Base-by-base conservation (phyloP, 1,140 invertebrate genomes). In the Trichonephila inaurata region DNA sequence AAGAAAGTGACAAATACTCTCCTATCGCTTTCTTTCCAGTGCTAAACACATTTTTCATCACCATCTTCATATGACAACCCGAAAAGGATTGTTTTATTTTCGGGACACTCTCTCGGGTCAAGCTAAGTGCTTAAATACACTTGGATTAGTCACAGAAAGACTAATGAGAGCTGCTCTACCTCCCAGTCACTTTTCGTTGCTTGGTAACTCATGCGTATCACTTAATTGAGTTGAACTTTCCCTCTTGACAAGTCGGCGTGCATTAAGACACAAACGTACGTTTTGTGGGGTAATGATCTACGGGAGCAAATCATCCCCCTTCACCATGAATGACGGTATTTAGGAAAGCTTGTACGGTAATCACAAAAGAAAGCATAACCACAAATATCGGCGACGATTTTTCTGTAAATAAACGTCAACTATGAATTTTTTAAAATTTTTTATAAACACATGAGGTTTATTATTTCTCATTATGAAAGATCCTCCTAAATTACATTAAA, bases 211-310 rank as follows among this genome's bases (percentile, higher is more conserved):
- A 77, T 18, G 72, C 72, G 33, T 77, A 28, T 28, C 28, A 0
- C 5, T 77, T 77, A 77, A 77, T 77, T 77, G 72, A 77, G 72
- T 77, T 21, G 72, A 77, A 77, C 72, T 77, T 77, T 77, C 72
- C 28, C 72, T 33, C 72, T 33, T 69, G n/a, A 14, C 24, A 69
- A 24, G 66, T 69, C 66, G 10, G n/a, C 72, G 72, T 33, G 72
- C 28, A 16, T 77, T 33, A 40, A 77, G 28, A 14, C 72, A 16
- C 40, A 40, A 40, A 77, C 18, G 72, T 28, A 40, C 28, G 18
- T 77, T 77, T 40, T 16, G 28, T 18, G 28, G 72, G 72, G 28
- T 18, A 77, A 77, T 77, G 72, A 77, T 77, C 72, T 77, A 28
- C 28, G 28, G 40, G 33, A 18, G 72, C 72, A 33, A 77, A 77